Base-by-base conservation (phyloP, 2,797 vertebrate species). In the Hippopotamyrus pictus region DNA sequence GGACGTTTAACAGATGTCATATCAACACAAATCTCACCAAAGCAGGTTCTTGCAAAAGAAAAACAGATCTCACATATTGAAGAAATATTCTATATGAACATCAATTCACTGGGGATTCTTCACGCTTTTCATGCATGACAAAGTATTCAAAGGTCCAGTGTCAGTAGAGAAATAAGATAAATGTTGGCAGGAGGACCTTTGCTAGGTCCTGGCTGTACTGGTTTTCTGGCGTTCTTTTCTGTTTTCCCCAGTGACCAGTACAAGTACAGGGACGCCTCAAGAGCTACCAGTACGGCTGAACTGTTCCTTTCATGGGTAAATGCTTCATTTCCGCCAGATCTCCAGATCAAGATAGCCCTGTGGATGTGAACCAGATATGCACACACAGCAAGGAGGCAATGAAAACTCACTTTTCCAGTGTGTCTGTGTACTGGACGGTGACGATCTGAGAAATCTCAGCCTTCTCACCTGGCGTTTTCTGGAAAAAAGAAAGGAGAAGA, bases 361-460 rank as follows among this genome's bases (percentile, higher is more conserved):
- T 25, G 79, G 14, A 50, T 25, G 19, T n/a, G 82, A 51, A 5
- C 22, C 22, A 48, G 19, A 44, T 17, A 8, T 8, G 79, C 46
- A 83, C 25, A 54, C 17, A 14, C n/a, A 29, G n/a, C 19, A 48
- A 50, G 12, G 19, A 48, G 17, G 9, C 19, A 29, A 3, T 4
- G 19, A 88, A 25, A 11, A 86, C 96, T 97, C 93, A 99, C 98
- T 97, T 97, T 91, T 97, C 94, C 62, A 95, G 91, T 6, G 96
- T 95, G 91, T 97, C 96, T 25, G 95, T 96, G 91, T 99, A 98
- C 88, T 97, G 96, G 92, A 98, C 95, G 0, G 97, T 95, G 93
- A 98, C 93, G 53, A 99, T 95, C 92, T 97, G 97, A 51, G 97
- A 96, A 59, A 93, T 93, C 46, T 94, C 94, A 33, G 93, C 95